Evolutionary conservation across 2,113 vertebrate species (phyloP), one percentile per base, ranked within the genome.

Genomic region (Cheilinus undulatus): DNA sequence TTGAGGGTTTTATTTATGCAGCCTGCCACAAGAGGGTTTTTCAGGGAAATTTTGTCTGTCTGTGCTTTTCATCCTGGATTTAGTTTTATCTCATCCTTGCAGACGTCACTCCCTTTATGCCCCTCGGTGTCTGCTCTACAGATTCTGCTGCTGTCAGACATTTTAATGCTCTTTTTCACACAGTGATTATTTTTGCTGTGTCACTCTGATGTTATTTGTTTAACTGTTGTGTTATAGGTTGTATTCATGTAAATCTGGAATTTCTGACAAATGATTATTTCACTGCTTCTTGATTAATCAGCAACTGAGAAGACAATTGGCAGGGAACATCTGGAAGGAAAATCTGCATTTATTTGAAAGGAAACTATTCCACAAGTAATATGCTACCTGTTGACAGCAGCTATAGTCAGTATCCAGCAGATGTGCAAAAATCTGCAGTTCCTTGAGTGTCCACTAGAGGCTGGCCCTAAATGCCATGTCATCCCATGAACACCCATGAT

Each of bases 1-100:
- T 79, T 70, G 22, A 42, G 23, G 20, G 12, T 63, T 68, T 80
- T 46, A 56, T 66, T 74, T 63, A 28, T 58, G 40, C 40, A 42
- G 40, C 14, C 15, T 42, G 50, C 30, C 13, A 20, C 10, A 7
- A 42, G 14, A 53, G 24, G 24, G 60, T 13, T 63, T 63, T 49
- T 67, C 0, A 2, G 32, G 23, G 36, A 19, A 61, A 50, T 49
- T 9, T 53, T 2, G n/a, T 24, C 19, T 15, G 7, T 63, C 40
- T 59, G 53, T 5, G 34, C 10, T 53, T 52, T 72, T 59, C 14
- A 8, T 57, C 30, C 2, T 14, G 9, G 57, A 24, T 76, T 68
- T 12, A 56, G 52, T 23, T 11, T 69, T 73, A 73, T 81, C 69
- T 68, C 32, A 8, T 59, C 24, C 32, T 7, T 61, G 64, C 30